Base-by-base conservation (phyloP, 2,113 vertebrate genomes). In the Rhea americana region DNA sequence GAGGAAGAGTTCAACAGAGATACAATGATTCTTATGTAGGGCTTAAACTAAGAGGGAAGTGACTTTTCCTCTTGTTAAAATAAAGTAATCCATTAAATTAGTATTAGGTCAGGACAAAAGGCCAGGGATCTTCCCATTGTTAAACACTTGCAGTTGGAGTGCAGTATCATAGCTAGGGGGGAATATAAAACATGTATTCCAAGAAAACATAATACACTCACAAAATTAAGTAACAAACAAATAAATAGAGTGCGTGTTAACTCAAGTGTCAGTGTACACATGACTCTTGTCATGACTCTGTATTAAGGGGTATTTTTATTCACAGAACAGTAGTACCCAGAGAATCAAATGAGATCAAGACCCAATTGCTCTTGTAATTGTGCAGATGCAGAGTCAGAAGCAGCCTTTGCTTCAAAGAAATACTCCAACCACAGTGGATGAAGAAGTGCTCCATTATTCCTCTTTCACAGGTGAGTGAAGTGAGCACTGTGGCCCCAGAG, bases 51-150 rank as follows among this genome's bases (percentile, higher is more conserved):
- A 90, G 90, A 85, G 43, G 77, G 77, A 94, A 96, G 85, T 85
- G 82, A 85, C 63, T 96, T 87, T 93, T 96, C 24, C 50, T 85
- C 61, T 88, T 94, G 35, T 89, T 93, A 87, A 95, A 94, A 94
- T 76, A 92, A 85, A 94, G 63, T 72, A 80, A 94, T 77, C 47
- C 50, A 66, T 63, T 70, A 75, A 81, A 70, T 55, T 73, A 85
- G 66, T 85, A 93, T 50, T 67, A 74, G 91, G 55, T 83, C 85
- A 95, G 93, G 87, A 95, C 91, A 95, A 92, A 96, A 96, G 81
- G 94, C 90, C 82, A 80, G 71, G 70, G 71, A 90, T 92, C 63
- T 92, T 93, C 90, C 47, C 48, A 8, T 79, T 81, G 55, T 93
- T 83, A 89, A 93, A 93, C 68, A 91, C 24, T 63, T 92, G 56